Conservation (phyloP, 1,140 invertebrate genomes). For the Achatina immaculata region DNA sequence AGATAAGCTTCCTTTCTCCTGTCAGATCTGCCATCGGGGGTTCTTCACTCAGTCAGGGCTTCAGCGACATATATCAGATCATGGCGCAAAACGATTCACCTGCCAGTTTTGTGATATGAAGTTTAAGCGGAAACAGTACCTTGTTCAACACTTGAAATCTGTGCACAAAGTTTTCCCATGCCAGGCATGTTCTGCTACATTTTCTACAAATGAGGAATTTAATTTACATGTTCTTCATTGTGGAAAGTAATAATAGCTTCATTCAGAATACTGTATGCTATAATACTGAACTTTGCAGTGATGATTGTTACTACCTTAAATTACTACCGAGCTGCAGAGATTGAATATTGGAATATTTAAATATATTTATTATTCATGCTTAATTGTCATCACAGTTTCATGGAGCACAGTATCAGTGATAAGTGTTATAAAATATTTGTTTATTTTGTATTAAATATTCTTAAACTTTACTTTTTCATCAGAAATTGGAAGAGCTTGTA, state of each 20-base stretch:
- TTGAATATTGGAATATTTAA: no score
- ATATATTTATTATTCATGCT: no score
- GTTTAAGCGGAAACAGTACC: slow-evolving; percentile 22
- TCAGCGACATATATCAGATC: slow-evolving; percentile 6
- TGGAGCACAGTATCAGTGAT: no score
- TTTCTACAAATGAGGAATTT: slow-evolving; percentile 17
- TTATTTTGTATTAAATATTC: no score
- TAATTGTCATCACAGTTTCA: no score
- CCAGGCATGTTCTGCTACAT: background rate
- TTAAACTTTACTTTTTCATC: no score
- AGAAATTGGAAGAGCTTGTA: no score
- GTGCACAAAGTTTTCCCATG: slow-evolving; percentile 21
- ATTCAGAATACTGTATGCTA: background rate
- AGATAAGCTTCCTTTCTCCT: slow-evolving; percentile 10
- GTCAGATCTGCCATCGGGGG: slow-evolving; percentile 2
- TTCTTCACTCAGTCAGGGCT: slow-evolving; percentile 23
- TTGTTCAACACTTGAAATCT: slow-evolving; percentile 21
- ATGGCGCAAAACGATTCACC: slow-evolving; percentile 6
- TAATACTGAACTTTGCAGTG: no score
- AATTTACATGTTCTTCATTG: slow-evolving; percentile 15
- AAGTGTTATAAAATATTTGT: no score
- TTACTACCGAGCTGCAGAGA: no score
- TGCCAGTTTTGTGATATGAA: slow-evolving; percentile 5
- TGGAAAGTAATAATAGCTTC: background rate
- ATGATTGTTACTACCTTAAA: no score